Base-by-base conservation (phyloP, 1,140 invertebrate genomes). In the Palaemon carinicauda region DNA sequence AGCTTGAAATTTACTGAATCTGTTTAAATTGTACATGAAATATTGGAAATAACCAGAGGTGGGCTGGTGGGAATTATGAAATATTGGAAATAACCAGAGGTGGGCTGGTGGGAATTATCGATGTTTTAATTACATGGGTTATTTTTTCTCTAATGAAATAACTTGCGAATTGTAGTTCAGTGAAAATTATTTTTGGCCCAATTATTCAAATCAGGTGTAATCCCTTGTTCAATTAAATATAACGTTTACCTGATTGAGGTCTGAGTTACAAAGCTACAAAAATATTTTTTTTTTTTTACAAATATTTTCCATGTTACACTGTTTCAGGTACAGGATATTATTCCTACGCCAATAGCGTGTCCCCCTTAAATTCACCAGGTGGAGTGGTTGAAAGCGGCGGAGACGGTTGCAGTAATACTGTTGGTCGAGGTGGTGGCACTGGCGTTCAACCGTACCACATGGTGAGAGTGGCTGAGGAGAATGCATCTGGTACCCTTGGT, bases 391-490 rank as follows among this genome's bases (percentile, higher is more conserved):
- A 81, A 51, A 75, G 56, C 19, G 81, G 79, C 21, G 73, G 79
- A 52, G 79, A 52, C 50, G 60, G 79, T 15, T 21, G 85, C 65
- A 73, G 69, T 29, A 54, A 24, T 27, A 78, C 54, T 31, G 54
- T 50, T 33, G 78, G 74, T 54, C 31, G 78, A 90, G 95, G 95
- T 69, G 95, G 96, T 14, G 95, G 95, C 15, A 93, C 93, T 80
- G 94, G 90, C 41, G 85, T 94, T 56, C 94, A 94, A 89, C 92
- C 95, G 41, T 98, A 96, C 92, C 96, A 98, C 91, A 92, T 98
- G 84, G 94, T 97, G 0, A 96, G 96, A 91, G 96, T 96, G 7
- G 92, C 96, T 31, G 95, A 96, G 87, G 95, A 96, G 27, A 83
- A 83, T 65, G 88, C 93, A 94, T 89, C 94, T n/a, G 87, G 80